Percentiles rank a stretch among this genome's conserved stretches.
Evolutionary conservation across 2,113 vertebrate genomes (phyloP).

Genomic region (Mellivora capensis): DNA sequence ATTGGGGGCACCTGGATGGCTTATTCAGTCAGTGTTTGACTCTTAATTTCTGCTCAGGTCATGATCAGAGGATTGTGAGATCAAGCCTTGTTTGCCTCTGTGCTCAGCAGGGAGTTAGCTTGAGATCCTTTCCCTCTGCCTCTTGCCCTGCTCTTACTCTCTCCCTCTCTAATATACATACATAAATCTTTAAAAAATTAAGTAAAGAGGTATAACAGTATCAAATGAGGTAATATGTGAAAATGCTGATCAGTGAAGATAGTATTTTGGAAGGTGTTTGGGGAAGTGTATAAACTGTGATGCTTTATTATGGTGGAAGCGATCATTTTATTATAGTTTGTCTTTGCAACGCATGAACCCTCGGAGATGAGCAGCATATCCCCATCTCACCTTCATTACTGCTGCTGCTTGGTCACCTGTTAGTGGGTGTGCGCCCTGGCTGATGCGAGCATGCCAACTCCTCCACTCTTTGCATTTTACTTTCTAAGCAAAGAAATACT

Average conservation of each 20-base stretch:
- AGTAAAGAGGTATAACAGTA: not conserved
- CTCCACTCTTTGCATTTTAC: not conserved
- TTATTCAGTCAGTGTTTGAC: not conserved
- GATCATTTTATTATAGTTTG: not conserved
- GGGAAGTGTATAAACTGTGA: not conserved
- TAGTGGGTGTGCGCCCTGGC: not conserved
- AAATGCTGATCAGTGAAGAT: not conserved
- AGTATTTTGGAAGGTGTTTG: not conserved
- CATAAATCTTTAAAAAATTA: not conserved
- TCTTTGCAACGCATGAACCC: too few species aligned
- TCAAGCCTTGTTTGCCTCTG: not conserved
- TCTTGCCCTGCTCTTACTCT: not conserved
- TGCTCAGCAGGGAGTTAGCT: not conserved
- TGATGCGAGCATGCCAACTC: accelerated
- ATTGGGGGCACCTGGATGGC: not conserved
- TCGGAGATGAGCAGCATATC: not conserved
- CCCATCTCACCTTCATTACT: not conserved
- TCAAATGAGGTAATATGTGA: not conserved
- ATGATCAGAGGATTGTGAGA: not conserved
- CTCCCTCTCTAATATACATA: not conserved
- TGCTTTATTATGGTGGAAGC: not conserved
- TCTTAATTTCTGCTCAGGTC: not conserved
- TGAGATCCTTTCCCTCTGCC: not conserved
- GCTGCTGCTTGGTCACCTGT: not conserved
- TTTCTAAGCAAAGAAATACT: not conserved